These are phyloP conservation scores for Drosophila albomicans DNA, from an alignment of 1,140 invertebrate species.

Conservation along the genomic window DNA sequence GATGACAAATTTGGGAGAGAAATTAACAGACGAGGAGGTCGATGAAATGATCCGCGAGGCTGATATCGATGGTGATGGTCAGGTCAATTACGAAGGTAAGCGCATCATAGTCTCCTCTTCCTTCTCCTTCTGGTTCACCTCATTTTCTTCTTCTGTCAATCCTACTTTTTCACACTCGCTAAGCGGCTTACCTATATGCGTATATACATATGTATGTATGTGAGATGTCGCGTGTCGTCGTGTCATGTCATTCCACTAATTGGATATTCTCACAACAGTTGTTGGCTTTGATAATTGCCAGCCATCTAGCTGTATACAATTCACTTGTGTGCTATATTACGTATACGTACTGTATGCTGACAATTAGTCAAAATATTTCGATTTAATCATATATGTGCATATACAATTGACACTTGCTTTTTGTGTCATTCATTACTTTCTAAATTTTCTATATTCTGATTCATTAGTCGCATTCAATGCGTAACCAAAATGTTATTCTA, in stretches of 20 bases:
- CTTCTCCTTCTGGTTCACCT: not conserved
- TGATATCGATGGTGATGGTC: constrained; percentile 99
- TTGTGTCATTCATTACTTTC: constrained; percentile 47
- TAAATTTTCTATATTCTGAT: constrained; percentile 44
- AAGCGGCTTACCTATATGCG: constrained; percentile 20
- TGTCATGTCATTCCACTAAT: constrained; percentile 45
- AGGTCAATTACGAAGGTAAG: constrained; percentile 99
- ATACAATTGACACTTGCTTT: constrained; percentile 10
- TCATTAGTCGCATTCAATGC: constrained; percentile 31
- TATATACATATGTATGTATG: no score
- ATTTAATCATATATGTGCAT: constrained; percentile 39
- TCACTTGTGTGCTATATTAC: constrained; percentile 25
- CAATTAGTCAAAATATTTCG: constrained; percentile 25
- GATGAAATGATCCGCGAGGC: constrained; percentile 99
- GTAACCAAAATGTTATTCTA: no score
- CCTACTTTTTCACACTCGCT: not conserved
- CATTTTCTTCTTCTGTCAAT: not conserved
- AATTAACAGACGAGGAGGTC: constrained; percentile 99
- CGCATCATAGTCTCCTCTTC: constrained; percentile 16
- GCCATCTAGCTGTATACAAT: constrained; percentile 17
- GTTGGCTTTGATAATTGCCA: constrained; percentile 39
- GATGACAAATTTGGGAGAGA: constrained; percentile 99
- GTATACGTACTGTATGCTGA: constrained; percentile 1
- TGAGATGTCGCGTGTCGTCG: constrained; percentile 1
- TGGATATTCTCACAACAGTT: constrained; percentile 51